Conservation (phyloP, 2,888 invertebrate species). For the Lycocerus yunnanus region DNA sequence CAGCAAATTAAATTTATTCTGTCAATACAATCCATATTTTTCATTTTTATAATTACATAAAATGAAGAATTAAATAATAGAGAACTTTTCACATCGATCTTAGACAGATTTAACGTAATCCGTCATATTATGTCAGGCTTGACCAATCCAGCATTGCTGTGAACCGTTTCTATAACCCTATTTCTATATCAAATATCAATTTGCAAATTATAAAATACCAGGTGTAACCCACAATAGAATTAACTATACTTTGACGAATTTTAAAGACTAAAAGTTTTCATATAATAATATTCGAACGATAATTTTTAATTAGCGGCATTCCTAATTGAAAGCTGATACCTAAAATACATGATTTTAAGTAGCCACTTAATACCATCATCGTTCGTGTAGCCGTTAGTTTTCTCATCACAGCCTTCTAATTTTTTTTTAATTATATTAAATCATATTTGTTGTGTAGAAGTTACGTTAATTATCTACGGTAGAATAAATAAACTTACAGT, state of each 20-base stretch:
- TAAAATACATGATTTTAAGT: no score
- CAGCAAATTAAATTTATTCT: no score
- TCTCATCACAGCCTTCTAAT: not conserved
- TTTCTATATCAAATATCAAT: not conserved
- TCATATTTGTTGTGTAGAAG: not conserved
- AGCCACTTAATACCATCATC: no score
- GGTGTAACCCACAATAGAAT: not conserved
- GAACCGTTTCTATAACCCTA: conserved; percentile 10
- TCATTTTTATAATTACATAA: no score
- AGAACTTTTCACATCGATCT: conserved; percentile 16
- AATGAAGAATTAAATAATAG: no score
- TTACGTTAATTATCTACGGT: not conserved
- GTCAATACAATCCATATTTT: no score
- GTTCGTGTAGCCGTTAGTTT: no score
- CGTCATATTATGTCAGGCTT: conserved; percentile 17
- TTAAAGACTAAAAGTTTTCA: not conserved
- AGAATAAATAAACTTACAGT: not conserved
- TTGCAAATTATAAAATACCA: not conserved
- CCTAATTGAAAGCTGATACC: no score
- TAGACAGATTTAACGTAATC: conserved; percentile 10
- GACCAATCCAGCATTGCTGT: not conserved
- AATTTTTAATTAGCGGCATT: no score
- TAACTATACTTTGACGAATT: not conserved
- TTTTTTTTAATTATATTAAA: not conserved
- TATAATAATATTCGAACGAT: not conserved